These are phyloP conservation scores for Dryobates pubescens DNA, from an alignment of 2,797 vertebrate species.

Conservation along the genomic window DNA sequence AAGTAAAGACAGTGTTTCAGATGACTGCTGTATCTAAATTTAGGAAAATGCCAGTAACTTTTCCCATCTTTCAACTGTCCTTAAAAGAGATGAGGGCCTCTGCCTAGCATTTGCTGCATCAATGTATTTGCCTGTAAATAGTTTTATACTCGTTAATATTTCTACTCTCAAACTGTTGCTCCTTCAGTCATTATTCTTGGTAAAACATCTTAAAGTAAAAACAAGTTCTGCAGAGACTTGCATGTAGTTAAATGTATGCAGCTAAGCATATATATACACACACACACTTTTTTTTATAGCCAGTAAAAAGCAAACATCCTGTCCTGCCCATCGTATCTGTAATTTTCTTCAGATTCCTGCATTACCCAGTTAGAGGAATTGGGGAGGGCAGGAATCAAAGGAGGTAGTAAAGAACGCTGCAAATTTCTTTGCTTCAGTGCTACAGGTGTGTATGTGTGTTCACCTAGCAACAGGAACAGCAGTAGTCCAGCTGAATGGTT, in stretches of 20 bases:
- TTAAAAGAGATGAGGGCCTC: background rate
- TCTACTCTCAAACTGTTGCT: background rate
- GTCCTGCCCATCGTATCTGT: accelerated
- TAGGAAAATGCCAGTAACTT: background rate
- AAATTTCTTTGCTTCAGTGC: background rate
- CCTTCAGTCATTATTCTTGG: background rate
- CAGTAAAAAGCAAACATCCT: background rate
- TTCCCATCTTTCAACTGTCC: background rate
- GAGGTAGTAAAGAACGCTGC: background rate
- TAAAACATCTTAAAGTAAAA: background rate
- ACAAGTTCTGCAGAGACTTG: background rate
- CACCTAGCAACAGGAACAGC: background rate
- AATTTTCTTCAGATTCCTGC: accelerated
- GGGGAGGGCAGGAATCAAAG: accelerated
- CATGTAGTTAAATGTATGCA: background rate
- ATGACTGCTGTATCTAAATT: background rate
- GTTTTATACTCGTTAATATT: background rate
- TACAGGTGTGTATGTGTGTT: background rate
- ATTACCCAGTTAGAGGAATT: background rate
- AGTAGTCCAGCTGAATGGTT: background rate
- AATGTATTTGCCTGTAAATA: background rate
- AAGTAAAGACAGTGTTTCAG: background rate
- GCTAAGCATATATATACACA: accelerated
- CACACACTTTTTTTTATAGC: background rate
- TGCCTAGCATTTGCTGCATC: background rate